Conservation (phyloP, 1,140 invertebrate genomes). For the Phenacoccus solenopsis region DNA sequence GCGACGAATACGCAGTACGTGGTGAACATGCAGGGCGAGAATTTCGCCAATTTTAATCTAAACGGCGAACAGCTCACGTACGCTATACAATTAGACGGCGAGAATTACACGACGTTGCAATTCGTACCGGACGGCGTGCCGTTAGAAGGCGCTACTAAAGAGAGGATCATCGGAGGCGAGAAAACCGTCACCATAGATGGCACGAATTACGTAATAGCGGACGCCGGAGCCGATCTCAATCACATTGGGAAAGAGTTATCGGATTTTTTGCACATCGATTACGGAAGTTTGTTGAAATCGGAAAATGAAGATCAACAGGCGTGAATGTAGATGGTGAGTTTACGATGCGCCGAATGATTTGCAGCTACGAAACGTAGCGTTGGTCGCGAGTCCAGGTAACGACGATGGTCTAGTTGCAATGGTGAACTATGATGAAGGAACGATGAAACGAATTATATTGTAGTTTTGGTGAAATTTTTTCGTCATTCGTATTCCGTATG, state of each 20-base stretch:
- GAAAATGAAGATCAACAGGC: neutral
- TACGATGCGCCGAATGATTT: no score
- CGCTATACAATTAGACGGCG: neutral
- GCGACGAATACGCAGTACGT: neutral
- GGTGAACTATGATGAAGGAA: no score
- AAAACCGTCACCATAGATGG: neutral
- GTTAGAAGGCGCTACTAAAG: neutral
- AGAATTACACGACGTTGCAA: neutral
- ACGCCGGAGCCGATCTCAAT: neutral
- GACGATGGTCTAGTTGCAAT: no score
- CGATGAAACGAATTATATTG: no score
- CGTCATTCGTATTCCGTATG: no score
- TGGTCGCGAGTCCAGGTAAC: no score
- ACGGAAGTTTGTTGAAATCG: neutral
- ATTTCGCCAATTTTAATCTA: neutral
- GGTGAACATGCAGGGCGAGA: neutral
- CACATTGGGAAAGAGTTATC: constrained; percentile 4
- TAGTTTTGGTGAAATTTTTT: no score
- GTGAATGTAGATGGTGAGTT: no score
- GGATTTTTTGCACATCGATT: constrained; percentile 7
- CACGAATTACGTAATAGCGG: neutral
- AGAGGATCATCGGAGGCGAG: neutral
- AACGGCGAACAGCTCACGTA: neutral
- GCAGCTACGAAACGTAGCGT: no score
- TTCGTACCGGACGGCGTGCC: neutral